These are phyloP conservation scores for Echeneis naucrates DNA, from an alignment of 2,797 vertebrate genomes.

Conservation along the genomic window DNA sequence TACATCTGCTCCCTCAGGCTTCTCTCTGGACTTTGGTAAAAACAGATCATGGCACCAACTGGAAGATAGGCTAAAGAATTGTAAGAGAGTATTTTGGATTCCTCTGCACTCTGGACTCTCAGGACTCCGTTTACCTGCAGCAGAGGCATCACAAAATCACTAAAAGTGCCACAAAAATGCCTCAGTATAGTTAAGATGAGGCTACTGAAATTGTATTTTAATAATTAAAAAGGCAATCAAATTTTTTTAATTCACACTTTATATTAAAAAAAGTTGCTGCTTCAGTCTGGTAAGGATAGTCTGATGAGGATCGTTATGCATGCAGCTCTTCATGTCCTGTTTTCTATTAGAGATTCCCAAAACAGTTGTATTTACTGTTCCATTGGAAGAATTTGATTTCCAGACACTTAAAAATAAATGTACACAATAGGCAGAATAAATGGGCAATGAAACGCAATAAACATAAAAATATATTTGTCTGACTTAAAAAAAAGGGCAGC, in stretches of 20 bases:
- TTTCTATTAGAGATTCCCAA: conserved; percentile 22
- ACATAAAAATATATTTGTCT: too few species aligned
- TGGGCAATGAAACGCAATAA: conserved; percentile 30
- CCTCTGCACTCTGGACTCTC: too few species aligned
- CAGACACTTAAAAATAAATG: conserved; percentile 50
- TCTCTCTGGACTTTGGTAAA: too few species aligned
- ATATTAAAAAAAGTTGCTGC: background rate
- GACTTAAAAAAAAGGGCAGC: too few species aligned
- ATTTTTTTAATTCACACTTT: background rate
- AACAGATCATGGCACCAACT: too few species aligned
- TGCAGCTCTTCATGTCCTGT: conserved; percentile 6
- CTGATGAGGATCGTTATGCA: background rate
- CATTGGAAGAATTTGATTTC: conserved; percentile 29
- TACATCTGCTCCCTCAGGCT: too few species aligned
- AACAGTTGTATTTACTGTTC: conserved; percentile 36
- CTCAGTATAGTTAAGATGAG: background rate
- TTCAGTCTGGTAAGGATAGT: too few species aligned
- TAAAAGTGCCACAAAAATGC: background rate
- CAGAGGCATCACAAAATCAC: too few species aligned
- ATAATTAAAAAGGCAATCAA: background rate
- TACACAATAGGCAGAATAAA: conserved; percentile 41
- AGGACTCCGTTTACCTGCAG: too few species aligned
- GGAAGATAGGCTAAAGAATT: too few species aligned
- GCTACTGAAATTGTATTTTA: background rate
- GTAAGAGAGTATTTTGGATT: background rate